Base-by-base conservation (phyloP, 2,888 invertebrate species). In the Drosophila monieri region DNA sequence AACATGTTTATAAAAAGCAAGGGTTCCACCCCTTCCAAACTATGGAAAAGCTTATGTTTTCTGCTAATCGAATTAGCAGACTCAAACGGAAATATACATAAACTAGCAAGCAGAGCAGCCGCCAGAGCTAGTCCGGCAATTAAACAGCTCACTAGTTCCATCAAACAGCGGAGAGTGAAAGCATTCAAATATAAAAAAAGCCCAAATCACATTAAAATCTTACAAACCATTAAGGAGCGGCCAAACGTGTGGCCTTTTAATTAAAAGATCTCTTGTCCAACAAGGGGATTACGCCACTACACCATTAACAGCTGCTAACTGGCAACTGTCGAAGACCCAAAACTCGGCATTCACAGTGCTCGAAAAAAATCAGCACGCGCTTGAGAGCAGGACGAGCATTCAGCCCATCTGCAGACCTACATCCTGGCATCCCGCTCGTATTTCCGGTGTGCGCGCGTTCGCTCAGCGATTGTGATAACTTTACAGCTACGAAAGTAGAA, bases 391-490 rank as follows among this genome's bases (percentile, higher is more conserved):
- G 30, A 52, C 46, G 66, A 65, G 64, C 37, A 60, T 41, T 49
- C 61, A 56, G 54, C 18, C 62, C 51, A 73, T 46, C 52, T 61
- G 67, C 67, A 61, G 73, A 37, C 59, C 73, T 65, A 71, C 73
- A 75, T 75, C 71, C 86, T 78, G 67, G 74, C 75, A 85, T 77
- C 78, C 85, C 80, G 88, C 80, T 77, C 70, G 84, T 85, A 84
- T 84, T 83, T 84, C 84, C 84, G 88, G 84, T 76, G 76, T 79
- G 84, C 88, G 88, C 76, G 83, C 79, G 88, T 60, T 85, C 77
- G 77, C 61, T 81, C 77, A 49, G 35, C 76, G 77, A 75, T 70
- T 74, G 80, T 72, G 88, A 83, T 88, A 85, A 72, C 76, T 86
- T 78, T 76, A 35, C 15, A 30, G 44, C 18, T 41, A 15, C 39